phyloP scores from a whole-genome alignment of 2,888 invertebrate genomes.

The Orthosia incerta region DNA sequence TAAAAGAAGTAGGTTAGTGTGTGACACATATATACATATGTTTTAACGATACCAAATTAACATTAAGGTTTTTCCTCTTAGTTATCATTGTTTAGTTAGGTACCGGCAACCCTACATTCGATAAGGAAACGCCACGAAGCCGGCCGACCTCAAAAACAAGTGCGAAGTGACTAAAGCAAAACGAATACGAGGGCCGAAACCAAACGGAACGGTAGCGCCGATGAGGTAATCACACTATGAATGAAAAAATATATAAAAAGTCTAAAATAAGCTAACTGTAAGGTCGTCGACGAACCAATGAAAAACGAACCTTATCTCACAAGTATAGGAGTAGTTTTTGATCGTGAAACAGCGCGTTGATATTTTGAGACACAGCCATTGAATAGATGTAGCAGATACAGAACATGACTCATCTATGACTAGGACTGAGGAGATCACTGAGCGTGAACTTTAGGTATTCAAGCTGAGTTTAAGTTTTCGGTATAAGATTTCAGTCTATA shows the following conservation, averaged over 20 bases:
- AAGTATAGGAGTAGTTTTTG: slow-evolving; percentile 20
- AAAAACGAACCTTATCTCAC: slow-evolving; percentile 48
- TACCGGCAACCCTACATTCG: slow-evolving; percentile 51
- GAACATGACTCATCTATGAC: slow-evolving; percentile 79
- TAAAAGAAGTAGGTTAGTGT: not conserved
- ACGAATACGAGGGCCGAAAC: slow-evolving; percentile 70
- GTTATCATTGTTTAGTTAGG: slow-evolving; percentile 7
- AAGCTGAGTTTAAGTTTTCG: slow-evolving; percentile 45
- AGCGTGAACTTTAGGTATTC: slow-evolving; percentile 72
- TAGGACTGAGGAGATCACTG: slow-evolving; percentile 69
- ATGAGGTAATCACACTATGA: slow-evolving; percentile 86
- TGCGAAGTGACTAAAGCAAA: slow-evolving; percentile 71
- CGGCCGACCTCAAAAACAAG: slow-evolving; percentile 72
- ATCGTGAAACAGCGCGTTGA: slow-evolving; percentile 30
- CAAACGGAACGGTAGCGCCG: slow-evolving; percentile 75
- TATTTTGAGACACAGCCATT: slow-evolving; percentile 70
- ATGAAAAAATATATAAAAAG: slow-evolving; percentile 80
- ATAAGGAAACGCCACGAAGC: slow-evolving; percentile 69
- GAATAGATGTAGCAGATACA: slow-evolving; percentile 74
- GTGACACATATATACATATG: not conserved
- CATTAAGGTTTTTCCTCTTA: not conserved
- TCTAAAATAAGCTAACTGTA: slow-evolving; percentile 74
- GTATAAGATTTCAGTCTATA: slow-evolving; percentile 58
- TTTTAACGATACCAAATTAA: slow-evolving; percentile 4
- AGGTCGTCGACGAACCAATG: slow-evolving; percentile 48